These are phyloP conservation scores for Anastatus disparis DNA, from an alignment of 1,140 invertebrate species.

Conservation along the genomic window DNA sequence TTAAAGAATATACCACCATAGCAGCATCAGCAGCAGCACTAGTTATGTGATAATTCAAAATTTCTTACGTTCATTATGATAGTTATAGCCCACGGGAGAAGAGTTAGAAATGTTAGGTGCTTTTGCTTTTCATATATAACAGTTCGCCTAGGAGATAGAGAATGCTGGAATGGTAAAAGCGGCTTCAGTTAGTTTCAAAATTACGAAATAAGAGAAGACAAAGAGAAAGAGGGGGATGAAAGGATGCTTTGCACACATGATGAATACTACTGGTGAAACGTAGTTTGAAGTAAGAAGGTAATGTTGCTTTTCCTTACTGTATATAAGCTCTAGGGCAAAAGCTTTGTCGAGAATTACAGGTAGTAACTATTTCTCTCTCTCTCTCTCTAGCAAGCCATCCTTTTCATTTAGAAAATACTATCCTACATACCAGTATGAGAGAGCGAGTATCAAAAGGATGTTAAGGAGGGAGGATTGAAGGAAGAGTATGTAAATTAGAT, in stretches of 20 bases:
- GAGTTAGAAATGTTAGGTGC: no score
- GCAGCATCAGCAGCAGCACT: no score
- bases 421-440: no score
- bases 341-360: conserved; percentile 26
- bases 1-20: no score
- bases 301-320: not conserved
- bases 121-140: no score
- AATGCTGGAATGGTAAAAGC: no score
- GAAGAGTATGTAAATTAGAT: not conserved
- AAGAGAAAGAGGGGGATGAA: no score
- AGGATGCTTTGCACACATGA: conserved; percentile 10
- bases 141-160: no score
- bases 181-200: conserved; percentile 35
- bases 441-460: no score
- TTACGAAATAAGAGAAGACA: conserved; percentile 26
- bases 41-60: conserved; percentile 30
- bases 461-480: no score
- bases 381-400: no score
- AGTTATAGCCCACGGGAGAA: conserved; percentile 19
- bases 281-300: conserved; percentile 22
- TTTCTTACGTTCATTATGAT: conserved; percentile 29
- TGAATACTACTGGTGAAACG: conserved; percentile 19
- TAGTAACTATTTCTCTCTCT: not conserved
- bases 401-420: no score
- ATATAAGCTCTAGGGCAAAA: conserved; percentile 17